phyloP scores from a whole-genome alignment of 2,797 vertebrate species.

The Thalassophryne amazonica region DNA sequence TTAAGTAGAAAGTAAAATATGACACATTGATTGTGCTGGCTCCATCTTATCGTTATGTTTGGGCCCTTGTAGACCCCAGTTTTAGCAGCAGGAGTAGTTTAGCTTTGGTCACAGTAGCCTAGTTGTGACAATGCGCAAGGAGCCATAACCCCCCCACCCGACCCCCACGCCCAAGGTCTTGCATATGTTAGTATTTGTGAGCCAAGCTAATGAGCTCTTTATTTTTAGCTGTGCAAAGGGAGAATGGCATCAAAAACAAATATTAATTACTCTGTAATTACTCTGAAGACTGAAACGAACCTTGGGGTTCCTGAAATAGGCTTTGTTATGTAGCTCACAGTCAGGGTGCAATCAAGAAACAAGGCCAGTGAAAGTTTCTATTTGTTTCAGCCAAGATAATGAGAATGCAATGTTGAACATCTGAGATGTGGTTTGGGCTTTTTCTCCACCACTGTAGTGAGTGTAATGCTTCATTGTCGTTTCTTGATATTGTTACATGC shows the following conservation, averaged over 20 bases:
- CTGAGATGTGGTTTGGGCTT: slow-evolving; percentile 19
- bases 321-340: slow-evolving; percentile 44
- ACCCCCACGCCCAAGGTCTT: slow-evolving; percentile 31
- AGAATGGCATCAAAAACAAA: slow-evolving; percentile 25
- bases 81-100: too few species aligned
- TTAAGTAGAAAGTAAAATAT: too few species aligned
- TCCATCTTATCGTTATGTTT: too few species aligned
- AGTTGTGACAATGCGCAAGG: too few species aligned
- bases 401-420: slow-evolving; percentile 46
- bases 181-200: slow-evolving; percentile 16
- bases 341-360: slow-evolving; percentile 51
- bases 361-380: slow-evolving; percentile 43
- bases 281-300: slow-evolving; percentile 53
- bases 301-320: slow-evolving; percentile 44
- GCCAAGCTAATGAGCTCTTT: slow-evolving; percentile 39
- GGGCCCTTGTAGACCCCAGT: too few species aligned
- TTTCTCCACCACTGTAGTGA: slow-evolving; percentile 3
- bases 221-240: slow-evolving; percentile 33
- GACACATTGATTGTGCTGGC: too few species aligned
- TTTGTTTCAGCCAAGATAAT: slow-evolving; percentile 54
- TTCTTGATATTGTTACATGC: slow-evolving; percentile 26
- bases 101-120: too few species aligned
- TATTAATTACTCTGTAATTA: slow-evolving; percentile 45
- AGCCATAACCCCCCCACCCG: too few species aligned
- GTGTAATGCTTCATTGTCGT: slow-evolving; percentile 12